Conservation (phyloP, 2,888 invertebrate species). For the Thera obeliscata region DNA sequence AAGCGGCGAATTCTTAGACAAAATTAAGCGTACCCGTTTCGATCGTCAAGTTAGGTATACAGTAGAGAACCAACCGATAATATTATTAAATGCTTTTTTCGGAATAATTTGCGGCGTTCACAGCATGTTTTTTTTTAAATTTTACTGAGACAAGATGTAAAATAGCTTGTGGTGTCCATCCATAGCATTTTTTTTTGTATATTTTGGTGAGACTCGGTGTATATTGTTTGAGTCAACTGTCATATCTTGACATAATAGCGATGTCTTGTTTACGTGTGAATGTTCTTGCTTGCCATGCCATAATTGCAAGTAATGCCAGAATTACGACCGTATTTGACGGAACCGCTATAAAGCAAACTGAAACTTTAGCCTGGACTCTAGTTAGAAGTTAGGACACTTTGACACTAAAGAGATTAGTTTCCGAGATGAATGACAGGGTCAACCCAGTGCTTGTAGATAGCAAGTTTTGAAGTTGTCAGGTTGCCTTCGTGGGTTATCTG, state of each 20-base stretch:
- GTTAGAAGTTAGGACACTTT: slow-evolving; percentile 31
- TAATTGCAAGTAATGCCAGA: too few species aligned
- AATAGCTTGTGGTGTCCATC: too few species aligned
- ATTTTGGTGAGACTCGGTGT: too few species aligned
- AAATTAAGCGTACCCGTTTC: slow-evolving; percentile 12
- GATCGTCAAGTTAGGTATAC: slow-evolving; percentile 6
- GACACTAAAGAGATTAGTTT: slow-evolving; percentile 33
- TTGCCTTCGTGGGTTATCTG: not conserved
- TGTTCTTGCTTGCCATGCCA: not conserved
- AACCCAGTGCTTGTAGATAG: slow-evolving; percentile 1
- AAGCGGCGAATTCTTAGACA: slow-evolving; percentile 10
- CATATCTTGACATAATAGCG: too few species aligned
- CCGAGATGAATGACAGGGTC: slow-evolving; percentile 31
- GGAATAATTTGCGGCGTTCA: too few species aligned
- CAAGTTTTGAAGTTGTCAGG: not conserved
- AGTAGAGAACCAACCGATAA: not conserved
- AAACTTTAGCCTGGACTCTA: slow-evolving; percentile 15
- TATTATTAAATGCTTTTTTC: not conserved
- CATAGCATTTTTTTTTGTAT: too few species aligned
- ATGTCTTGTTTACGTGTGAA: not conserved
- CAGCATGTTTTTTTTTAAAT: too few species aligned
- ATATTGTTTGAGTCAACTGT: too few species aligned
- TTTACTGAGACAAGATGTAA: too few species aligned
- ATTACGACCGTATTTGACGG: not conserved
- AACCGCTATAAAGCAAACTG: not conserved